Conservation (phyloP, 2,888 invertebrate genomes). For the Amaurobius ferox region DNA sequence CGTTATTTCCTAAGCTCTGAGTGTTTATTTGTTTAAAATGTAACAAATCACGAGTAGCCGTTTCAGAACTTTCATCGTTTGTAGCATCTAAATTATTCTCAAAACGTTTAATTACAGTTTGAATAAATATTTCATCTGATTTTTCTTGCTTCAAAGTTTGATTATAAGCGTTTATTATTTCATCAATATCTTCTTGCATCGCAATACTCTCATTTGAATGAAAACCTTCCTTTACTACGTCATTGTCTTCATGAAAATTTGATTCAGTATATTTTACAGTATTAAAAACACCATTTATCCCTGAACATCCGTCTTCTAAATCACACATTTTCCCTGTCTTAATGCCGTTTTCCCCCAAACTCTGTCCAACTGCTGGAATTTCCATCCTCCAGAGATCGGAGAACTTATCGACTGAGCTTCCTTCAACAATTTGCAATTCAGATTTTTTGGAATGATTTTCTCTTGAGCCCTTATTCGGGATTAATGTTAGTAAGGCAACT, state of each 20-base stretch:
- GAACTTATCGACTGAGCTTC: constrained; percentile 47
- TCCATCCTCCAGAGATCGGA: constrained; percentile 23
- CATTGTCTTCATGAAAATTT: neutral
- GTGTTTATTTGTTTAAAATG: too few species aligned
- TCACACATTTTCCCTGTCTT: constrained; percentile 30
- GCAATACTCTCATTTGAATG: neutral
- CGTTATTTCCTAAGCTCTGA: too few species aligned
- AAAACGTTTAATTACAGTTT: too few species aligned
- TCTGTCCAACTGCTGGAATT: constrained; percentile 24
- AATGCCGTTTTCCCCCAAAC: neutral
- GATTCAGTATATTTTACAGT: neutral
- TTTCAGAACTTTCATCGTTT: too few species aligned
- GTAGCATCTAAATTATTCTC: too few species aligned
- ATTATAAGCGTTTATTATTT: too few species aligned
- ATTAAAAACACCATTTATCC: neutral
- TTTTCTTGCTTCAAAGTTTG: too few species aligned
- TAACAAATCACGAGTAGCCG: too few species aligned
- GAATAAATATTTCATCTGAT: too few species aligned
- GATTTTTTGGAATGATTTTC: constrained; percentile 62
- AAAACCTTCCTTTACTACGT: neutral
- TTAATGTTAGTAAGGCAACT: constrained; percentile 27
- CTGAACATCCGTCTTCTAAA: constrained; percentile 5
- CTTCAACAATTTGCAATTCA: constrained; percentile 65
- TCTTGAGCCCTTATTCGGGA: constrained; percentile 32
- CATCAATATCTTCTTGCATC: too few species aligned